Percentiles rank a stretch among this genome's conserved stretches.
These are phyloP conservation scores for Lepisosteus osseus DNA, from an alignment of 2,113 vertebrate species.

Conservation along the genomic window DNA sequence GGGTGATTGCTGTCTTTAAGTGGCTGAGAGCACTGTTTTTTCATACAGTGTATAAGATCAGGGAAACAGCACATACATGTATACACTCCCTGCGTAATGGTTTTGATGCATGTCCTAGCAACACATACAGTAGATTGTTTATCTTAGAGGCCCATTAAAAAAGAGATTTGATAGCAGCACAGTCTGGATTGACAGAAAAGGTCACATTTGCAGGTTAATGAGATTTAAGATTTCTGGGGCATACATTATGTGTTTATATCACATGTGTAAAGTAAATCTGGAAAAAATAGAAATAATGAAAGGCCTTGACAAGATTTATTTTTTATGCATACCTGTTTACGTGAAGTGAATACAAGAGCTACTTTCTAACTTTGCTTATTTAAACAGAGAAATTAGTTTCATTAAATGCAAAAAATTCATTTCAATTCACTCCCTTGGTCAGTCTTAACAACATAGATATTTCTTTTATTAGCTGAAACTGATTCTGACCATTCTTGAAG, in stretches of 20 bases:
- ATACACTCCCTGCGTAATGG: slow-evolving; percentile 7
- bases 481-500: too few species aligned
- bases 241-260: not conserved
- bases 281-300: too few species aligned
- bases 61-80: slow-evolving; percentile 28
- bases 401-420: too few species aligned
- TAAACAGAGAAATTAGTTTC: too few species aligned
- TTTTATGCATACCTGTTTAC: too few species aligned
- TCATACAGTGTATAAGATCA: slow-evolving; percentile 44
- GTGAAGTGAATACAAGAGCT: too few species aligned
- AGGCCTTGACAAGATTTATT: too few species aligned
- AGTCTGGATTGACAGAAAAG: too few species aligned
- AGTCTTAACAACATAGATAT: too few species aligned
- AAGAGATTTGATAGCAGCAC: not conserved
- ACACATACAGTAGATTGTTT: not conserved
- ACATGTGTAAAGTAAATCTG: not conserved
- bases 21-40: slow-evolving; percentile 37
- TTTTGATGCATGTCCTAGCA: not conserved
- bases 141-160: not conserved
- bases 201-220: not conserved
- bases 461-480: too few species aligned
- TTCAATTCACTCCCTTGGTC: too few species aligned
- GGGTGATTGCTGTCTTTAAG: slow-evolving; percentile 50
- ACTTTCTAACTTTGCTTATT: too few species aligned
- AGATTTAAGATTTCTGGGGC: not conserved